A percentile compares a stretch with the other conserved stretches of the same genome.
Evolutionary conservation across 2,888 invertebrate species (phyloP).

Genomic region (Gymnocheta viridis): DNA sequence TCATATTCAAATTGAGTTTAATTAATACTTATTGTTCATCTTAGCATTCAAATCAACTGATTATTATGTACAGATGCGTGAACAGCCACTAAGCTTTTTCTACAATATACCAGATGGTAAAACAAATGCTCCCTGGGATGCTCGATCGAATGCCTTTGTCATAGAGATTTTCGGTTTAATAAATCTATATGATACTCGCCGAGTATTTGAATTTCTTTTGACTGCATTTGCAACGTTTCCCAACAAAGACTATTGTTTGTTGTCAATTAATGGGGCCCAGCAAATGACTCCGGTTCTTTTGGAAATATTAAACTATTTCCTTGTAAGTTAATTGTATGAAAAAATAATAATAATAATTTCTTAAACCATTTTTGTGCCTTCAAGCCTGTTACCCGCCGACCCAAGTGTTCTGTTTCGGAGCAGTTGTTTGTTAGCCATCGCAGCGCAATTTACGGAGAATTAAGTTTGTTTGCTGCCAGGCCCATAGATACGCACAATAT

Average conservation of each 20-base stretch:
- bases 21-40: not conserved
- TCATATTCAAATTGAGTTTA: not conserved
- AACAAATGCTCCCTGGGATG: constrained; percentile 11
- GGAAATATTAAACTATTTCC: constrained; percentile 74
- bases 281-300: constrained; percentile 42
- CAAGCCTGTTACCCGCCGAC: constrained; percentile 75
- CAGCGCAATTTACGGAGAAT: constrained; percentile 74
- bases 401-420: constrained; percentile 72
- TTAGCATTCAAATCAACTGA: constrained; percentile 68
- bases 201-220: constrained; percentile 84
- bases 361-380: not conserved
- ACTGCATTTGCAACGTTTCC: constrained; percentile 87
- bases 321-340: constrained; percentile 71
- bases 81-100: constrained; percentile 49
- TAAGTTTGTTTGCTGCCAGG: constrained; percentile 70
- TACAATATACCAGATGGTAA: constrained; percentile 67
- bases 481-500: constrained; percentile 71
- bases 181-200: constrained; percentile 82
- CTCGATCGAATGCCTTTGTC: constrained; percentile 73
- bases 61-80: constrained; percentile 70
- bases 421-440: constrained; percentile 77
- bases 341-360: too few species aligned
- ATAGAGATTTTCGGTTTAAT: constrained; percentile 76
- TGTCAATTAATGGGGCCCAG: constrained; percentile 71
- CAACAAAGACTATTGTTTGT: constrained; percentile 83